Evolutionary conservation across 1,140 invertebrate species (phyloP).

Genomic region (Leguminivora glycinivorella): DNA sequence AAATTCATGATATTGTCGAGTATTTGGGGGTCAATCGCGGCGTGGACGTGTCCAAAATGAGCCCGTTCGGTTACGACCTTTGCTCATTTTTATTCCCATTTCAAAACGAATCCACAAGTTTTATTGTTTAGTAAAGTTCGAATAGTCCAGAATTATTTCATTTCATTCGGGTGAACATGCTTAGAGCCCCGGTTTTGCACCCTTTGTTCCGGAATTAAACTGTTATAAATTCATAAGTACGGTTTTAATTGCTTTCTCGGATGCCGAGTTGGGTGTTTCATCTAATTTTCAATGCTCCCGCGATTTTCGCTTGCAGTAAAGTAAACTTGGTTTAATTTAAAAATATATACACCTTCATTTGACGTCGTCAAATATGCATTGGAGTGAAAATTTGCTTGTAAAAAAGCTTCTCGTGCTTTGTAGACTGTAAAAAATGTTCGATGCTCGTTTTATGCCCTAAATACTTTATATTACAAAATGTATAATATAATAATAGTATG

Average conservation of each 20-base stretch:
- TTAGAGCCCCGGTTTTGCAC: background rate
- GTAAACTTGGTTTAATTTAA: constrained; percentile 14
- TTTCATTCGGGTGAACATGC: background rate
- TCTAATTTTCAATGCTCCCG: constrained; percentile 10
- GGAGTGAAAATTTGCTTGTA: background rate
- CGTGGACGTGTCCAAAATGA: too few species aligned
- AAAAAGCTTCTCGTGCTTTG: too few species aligned
- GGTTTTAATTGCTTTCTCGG: constrained; percentile 16
- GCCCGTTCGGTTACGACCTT: too few species aligned
- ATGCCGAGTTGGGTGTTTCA: constrained; percentile 8
- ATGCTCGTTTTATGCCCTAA: too few species aligned
- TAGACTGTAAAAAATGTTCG: too few species aligned
- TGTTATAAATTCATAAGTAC: constrained; percentile 24
- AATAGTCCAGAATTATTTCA: background rate
- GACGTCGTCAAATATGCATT: background rate
- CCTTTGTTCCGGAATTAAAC: constrained; percentile 24
- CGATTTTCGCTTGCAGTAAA: constrained; percentile 10
- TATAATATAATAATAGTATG: too few species aligned
- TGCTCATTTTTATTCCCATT: too few species aligned
- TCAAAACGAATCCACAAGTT: too few species aligned
- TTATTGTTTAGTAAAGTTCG: background rate
- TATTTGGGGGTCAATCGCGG: too few species aligned
- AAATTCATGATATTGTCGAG: too few species aligned
- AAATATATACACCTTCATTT: background rate
- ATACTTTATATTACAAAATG: too few species aligned